These are phyloP conservation scores for Scaptodrosophila lebanonensis DNA, from an alignment of 1,140 invertebrate species.

Conservation along the genomic window DNA sequence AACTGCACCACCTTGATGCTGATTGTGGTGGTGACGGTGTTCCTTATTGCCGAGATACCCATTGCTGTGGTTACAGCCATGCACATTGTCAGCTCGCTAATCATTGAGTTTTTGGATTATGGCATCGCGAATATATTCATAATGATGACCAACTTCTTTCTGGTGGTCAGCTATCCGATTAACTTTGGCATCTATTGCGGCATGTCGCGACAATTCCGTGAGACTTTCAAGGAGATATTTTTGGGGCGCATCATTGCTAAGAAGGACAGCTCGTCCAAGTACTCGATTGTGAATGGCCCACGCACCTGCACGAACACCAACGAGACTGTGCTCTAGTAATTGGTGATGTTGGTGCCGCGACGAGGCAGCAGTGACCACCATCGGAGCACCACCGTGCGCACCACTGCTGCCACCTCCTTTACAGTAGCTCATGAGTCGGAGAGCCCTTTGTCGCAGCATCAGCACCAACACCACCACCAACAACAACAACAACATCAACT, in stretches of 20 bases:
- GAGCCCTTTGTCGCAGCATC: conserved; percentile 14
- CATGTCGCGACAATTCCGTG: conserved; percentile 94
- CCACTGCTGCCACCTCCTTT: conserved; percentile 10
- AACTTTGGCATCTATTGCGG: conserved; percentile 98
- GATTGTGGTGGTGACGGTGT: conserved; percentile 95
- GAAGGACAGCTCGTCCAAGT: conserved; percentile 84
- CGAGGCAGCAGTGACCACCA: conserved; percentile 60
- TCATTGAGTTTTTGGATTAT: conserved; percentile 87
- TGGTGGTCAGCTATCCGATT: conserved; percentile 93
- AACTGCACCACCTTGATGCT: conserved; percentile 97
- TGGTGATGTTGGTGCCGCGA: conserved; percentile 72
- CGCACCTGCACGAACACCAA: conserved; percentile 89
- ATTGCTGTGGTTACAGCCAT: conserved; percentile 91
- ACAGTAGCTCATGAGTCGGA: background rate
- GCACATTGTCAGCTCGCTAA: conserved; percentile 87
- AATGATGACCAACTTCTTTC: conserved; percentile 93
- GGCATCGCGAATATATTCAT: conserved; percentile 89
- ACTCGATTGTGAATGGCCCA: conserved; percentile 87
- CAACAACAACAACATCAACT: conserved; percentile 6
- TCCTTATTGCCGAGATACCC: conserved; percentile 93
- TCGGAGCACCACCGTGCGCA: conserved; percentile 35
- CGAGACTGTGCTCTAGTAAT: conserved; percentile 87
- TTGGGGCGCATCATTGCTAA: conserved; percentile 81
- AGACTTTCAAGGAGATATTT: conserved; percentile 95
- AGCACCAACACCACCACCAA: conserved; percentile 21